Evolutionary conservation across 2,888 invertebrate genomes (phyloP).

Genomic region (Noctua janthina): DNA sequence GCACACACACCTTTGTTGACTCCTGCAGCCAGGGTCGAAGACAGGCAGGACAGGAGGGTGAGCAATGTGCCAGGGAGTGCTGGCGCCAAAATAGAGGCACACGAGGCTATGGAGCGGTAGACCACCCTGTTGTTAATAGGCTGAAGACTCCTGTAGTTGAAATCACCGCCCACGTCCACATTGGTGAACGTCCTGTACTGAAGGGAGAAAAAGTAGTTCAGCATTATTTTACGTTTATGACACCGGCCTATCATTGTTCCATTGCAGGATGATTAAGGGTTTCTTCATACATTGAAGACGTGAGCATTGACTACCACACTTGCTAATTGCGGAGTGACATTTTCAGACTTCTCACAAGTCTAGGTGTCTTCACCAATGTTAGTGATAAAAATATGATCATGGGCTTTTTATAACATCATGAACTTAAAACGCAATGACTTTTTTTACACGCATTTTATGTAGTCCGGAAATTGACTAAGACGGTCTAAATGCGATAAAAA

Average conservation of each 20-base stretch:
- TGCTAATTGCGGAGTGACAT: not conserved
- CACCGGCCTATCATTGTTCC: too few species aligned
- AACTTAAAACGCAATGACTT: too few species aligned
- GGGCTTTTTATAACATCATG: too few species aligned
- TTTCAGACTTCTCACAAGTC: not conserved
- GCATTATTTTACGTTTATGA: not conserved
- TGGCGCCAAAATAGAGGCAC: constrained; percentile 73
- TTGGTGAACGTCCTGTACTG: constrained; percentile 83
- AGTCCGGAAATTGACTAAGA: too few species aligned
- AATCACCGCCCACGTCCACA: constrained; percentile 80
- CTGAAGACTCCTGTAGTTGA: constrained; percentile 87
- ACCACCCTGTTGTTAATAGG: constrained; percentile 80
- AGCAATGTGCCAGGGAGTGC: constrained; percentile 72
- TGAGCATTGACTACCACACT: not conserved
- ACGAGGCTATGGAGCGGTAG: constrained; percentile 81
- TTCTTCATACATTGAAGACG: not conserved
- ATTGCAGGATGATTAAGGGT: not conserved
- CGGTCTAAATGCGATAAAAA: not conserved
- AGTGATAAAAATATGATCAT: too few species aligned
- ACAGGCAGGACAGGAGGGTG: constrained; percentile 74
- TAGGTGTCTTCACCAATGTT: too few species aligned
- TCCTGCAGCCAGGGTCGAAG: constrained; percentile 70
- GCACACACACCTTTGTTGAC: constrained; percentile 77
- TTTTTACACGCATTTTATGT: too few species aligned
- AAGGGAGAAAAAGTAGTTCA: constrained; percentile 18